Evolutionary conservation across 1,140 invertebrate species (phyloP).

Genomic region (Zaprionus taronus): DNA sequence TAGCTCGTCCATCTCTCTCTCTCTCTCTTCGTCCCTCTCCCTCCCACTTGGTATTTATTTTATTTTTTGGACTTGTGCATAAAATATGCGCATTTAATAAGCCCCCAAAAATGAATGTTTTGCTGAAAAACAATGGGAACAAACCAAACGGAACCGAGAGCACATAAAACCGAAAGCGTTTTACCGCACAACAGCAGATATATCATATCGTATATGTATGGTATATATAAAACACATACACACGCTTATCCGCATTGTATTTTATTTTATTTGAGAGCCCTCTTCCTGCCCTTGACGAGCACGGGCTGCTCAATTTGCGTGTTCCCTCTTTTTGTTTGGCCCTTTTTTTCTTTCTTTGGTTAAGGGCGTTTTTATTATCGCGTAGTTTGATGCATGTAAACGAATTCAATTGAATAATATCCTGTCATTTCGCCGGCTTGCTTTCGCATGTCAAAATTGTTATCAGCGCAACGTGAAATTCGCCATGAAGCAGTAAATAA

Average conservation of each 20-base stretch:
- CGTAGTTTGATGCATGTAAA: conserved; percentile 81
- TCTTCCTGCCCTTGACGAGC: conserved; percentile 29
- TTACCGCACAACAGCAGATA: conserved; percentile 58
- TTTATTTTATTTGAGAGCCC: conserved; percentile 20
- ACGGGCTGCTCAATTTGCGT: conserved; percentile 58
- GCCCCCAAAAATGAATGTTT: conserved; percentile 60
- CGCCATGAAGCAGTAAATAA: conserved; percentile 69
- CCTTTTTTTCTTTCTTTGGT: conserved; percentile 30
- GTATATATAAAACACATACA: not conserved
- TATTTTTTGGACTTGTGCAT: conserved; percentile 53
- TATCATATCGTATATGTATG: conserved; percentile 45
- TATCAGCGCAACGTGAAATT: conserved; percentile 72
- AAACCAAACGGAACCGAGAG: conserved; percentile 47
- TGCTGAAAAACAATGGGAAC: conserved; percentile 37
- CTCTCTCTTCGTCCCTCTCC: conserved; percentile 4
- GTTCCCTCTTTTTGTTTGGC: conserved; percentile 20
- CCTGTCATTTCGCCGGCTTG: conserved; percentile 73
- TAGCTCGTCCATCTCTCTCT: not conserved
- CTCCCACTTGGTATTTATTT: conserved; percentile 8
- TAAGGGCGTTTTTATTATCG: conserved; percentile 77
- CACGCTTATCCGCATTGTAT: conserved; percentile 11
- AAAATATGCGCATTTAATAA: conserved; percentile 82
- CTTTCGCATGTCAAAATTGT: conserved; percentile 70
- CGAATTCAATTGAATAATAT: conserved; percentile 83
- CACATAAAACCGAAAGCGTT: conserved; percentile 52